Evolutionary conservation across 1,140 invertebrate species (phyloP).

Genomic region (Helicorthomorpha holstii): DNA sequence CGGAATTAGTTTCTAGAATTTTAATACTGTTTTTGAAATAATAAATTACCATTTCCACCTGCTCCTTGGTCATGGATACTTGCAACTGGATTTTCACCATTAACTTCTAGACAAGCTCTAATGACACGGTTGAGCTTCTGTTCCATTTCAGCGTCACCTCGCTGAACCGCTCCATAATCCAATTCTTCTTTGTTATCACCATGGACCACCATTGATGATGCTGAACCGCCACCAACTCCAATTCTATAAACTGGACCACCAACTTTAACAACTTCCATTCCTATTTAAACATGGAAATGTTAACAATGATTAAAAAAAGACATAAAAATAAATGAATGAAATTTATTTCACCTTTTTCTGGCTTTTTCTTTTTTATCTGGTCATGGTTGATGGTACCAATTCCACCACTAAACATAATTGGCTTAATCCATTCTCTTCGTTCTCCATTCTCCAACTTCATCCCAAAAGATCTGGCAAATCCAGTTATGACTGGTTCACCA

Average conservation of each 20-base stretch:
- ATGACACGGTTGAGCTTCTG: conserved; percentile 90
- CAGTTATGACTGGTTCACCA: conserved; percentile 81
- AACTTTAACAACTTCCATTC: conserved; percentile 78
- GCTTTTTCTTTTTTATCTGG: conserved; percentile 52
- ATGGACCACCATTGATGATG: conserved; percentile 83
- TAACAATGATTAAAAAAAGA: no score
- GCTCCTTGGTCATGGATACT: conserved; percentile 94
- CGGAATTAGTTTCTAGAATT: no score
- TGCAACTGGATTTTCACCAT: conserved; percentile 68
- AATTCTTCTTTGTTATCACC: conserved; percentile 68
- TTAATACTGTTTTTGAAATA: no score
- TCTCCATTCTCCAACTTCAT: conserved; percentile 40
- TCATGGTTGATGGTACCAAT: conserved; percentile 71
- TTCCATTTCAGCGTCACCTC: conserved; percentile 97
- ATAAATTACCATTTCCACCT: conserved; percentile 69
- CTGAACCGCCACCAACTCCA: conserved; percentile 90
- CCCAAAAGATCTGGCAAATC: conserved; percentile 84
- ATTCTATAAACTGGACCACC: conserved; percentile 94
- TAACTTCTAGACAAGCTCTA: conserved; percentile 70
- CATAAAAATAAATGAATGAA: no score
- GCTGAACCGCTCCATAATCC: conserved; percentile 91
- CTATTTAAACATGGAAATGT: no score
- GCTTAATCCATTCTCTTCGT: conserved; percentile 86
- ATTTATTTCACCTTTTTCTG: conserved; percentile 41
- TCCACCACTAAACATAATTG: conserved; percentile 97